These are phyloP conservation scores for Sphaeridia pumilis DNA, from an alignment of 2,888 invertebrate species.

Conservation along the genomic window DNA sequence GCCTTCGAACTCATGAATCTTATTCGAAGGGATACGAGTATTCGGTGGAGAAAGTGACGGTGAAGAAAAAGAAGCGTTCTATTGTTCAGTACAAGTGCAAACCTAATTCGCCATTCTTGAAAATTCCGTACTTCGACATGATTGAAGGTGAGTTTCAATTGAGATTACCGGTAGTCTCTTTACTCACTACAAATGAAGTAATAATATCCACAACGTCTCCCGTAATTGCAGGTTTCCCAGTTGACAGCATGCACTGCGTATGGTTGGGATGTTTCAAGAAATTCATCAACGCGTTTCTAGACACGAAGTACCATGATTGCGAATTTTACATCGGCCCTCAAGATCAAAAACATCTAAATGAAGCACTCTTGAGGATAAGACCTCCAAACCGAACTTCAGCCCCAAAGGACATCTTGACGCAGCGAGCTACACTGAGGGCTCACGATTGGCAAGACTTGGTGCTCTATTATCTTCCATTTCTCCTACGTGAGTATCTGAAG, in stretches of 20 bases:
- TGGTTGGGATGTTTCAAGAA: not conserved
- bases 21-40: not conserved
- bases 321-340: not conserved
- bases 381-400: not conserved
- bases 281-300: not conserved
- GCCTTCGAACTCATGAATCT: not conserved
- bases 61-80: not conserved
- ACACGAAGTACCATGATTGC: not conserved
- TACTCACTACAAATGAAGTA: not conserved
- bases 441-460: not conserved
- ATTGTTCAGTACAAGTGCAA: too few species aligned
- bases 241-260: not conserved
- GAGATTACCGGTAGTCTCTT: not conserved
- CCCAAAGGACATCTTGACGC: not conserved
- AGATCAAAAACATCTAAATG: not conserved
- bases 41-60: not conserved
- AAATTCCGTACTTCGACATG: not conserved
- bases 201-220: not conserved
- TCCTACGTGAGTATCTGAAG: not conserved
- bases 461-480: not conserved
- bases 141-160: not conserved
- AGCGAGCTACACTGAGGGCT: not conserved
- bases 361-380: not conserved
- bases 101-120: not conserved
- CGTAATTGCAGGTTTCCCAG: not conserved